Percentiles rank a stretch among this genome's conserved stretches.
These are phyloP conservation scores for Xestia rhomboidea DNA, from an alignment of 2,888 invertebrate species.

Conservation along the genomic window DNA sequence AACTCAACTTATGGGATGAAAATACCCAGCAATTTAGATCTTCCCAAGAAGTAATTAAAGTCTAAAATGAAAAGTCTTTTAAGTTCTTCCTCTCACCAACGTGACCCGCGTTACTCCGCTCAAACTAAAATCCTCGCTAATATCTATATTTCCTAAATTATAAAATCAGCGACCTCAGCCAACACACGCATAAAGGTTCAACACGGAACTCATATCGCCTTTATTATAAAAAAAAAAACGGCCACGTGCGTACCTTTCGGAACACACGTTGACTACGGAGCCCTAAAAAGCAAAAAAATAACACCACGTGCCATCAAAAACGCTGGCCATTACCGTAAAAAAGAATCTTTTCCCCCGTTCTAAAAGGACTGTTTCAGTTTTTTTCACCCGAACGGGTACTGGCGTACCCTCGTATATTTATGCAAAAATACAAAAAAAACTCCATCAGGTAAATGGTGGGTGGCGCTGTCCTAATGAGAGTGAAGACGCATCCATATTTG, in stretches of 20 bases:
- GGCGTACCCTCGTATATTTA: slow-evolving; percentile 30
- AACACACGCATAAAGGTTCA: slow-evolving; percentile 5
- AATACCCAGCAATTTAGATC: too few relatives aligned
- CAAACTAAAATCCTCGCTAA: background rate
- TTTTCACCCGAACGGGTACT: slow-evolving; percentile 24
- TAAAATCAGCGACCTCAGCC: background rate
- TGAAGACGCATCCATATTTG: slow-evolving; percentile 59
- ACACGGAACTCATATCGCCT: slow-evolving; percentile 38
- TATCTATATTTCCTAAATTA: background rate
- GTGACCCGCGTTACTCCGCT: too few relatives aligned
- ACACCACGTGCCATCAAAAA: slow-evolving; percentile 49
- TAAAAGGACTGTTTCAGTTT: slow-evolving; percentile 42
- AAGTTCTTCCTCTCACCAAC: too few relatives aligned
- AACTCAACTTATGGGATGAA: too few relatives aligned
- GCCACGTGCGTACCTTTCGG: background rate
- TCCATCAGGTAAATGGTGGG: slow-evolving; percentile 60
- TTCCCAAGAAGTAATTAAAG: too few relatives aligned
- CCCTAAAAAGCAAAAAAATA: slow-evolving; percentile 27
- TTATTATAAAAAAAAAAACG: slow-evolving; percentile 28
- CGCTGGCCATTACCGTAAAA: slow-evolving; percentile 51
- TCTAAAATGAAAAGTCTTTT: too few relatives aligned
- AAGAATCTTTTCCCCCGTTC: slow-evolving; percentile 42
- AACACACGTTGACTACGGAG: background rate
- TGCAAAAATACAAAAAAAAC: slow-evolving; percentile 52
- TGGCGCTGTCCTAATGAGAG: slow-evolving; percentile 60